Evolutionary conservation across 2,888 invertebrate genomes (phyloP), one percentile per base, ranked within the genome.

Genomic region (Drosophila kanekoi): DNA sequence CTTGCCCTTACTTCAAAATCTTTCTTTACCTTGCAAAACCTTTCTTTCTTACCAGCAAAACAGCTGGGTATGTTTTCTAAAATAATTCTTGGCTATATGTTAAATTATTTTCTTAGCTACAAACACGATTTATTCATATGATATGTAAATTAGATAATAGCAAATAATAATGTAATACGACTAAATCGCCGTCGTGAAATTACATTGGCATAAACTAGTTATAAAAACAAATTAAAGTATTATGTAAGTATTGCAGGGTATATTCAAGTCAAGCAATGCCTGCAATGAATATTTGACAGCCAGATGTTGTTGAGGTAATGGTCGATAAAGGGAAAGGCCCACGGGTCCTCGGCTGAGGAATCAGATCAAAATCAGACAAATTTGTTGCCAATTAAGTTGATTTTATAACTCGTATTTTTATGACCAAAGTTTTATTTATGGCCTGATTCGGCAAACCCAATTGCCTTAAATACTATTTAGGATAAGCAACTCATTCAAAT

Each of bases 361-460:
- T 10, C 18, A 32, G 14, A 13, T 41, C 47, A n/a, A n/a, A n/a
- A n/a, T n/a, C n/a, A n/a, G 6, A n/a, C 40, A 37, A 51, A 60
- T 65, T 71, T 48, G 57, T 63, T 85, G 66, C 35, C 82, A 79
- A 84, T 79, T 81, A 77, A 65, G 51, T 56, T 79, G 77, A 61
- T 81, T 71, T 85, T 68, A 79, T 69, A 71, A 49, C 41, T 56
- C 16, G 56, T 37, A 38, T 74, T 77, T 84, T 81, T 65, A 81
- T 68, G 61, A 40, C 65, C 61, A 56, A 75, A 68, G 53, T 78
- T 84, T 79, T 58, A 75, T 84, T 81, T 74, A 79, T 67, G 43
- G 47, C 63, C 59, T 49, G 38, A 13, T 40, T 37, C 18, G 35
- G 38, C 14, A 11, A 57, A 33, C 43, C 49, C 71, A 69, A 59